These are phyloP conservation scores for Prochilodus magdalenae DNA, from an alignment of 2,113 vertebrate species.

Conservation along the genomic window DNA sequence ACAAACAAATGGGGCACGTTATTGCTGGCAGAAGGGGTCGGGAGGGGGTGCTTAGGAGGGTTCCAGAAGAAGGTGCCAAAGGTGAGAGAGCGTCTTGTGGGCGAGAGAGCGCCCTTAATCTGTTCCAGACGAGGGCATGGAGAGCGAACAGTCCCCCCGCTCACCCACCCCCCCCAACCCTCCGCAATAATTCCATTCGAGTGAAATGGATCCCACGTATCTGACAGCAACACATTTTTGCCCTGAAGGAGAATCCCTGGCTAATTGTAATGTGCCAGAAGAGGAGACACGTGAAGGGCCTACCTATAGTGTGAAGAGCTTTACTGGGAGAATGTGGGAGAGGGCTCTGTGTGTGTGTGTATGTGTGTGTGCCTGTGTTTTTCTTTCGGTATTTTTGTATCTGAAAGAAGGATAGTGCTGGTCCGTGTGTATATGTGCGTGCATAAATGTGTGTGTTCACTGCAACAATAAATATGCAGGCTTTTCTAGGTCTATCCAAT, in stretches of 20 bases:
- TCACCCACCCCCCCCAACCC: slow-evolving; percentile 59
- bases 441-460: slow-evolving; percentile 45
- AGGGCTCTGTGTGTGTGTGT: slow-evolving; percentile 37
- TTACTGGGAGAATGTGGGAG: slow-evolving; percentile 56
- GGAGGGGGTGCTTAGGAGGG: slow-evolving; percentile 64
- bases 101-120: slow-evolving; percentile 79
- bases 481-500: slow-evolving; percentile 28
- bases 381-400: slow-evolving; percentile 25
- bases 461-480: slow-evolving; percentile 25
- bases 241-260: slow-evolving; percentile 81
- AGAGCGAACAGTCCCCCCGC: slow-evolving; percentile 57
- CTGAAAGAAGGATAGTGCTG: neutral
- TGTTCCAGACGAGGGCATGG: slow-evolving; percentile 77
- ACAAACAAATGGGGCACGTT: slow-evolving; percentile 56
- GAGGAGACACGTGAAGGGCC: slow-evolving; percentile 70
- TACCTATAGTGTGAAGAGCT: slow-evolving; percentile 75
- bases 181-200: slow-evolving; percentile 83
- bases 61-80: slow-evolving; percentile 78
- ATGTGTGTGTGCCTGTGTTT: slow-evolving; percentile 61
- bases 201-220: slow-evolving; percentile 81
- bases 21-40: slow-evolving; percentile 47
- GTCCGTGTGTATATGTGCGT: neutral
- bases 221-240: slow-evolving; percentile 85
- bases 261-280: slow-evolving; percentile 84
- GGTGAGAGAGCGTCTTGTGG: slow-evolving; percentile 79